phyloP scores from a whole-genome alignment of 35 echinoderm and acorn worm genomes.

The Strongylocentrotus purpuratus region DNA sequence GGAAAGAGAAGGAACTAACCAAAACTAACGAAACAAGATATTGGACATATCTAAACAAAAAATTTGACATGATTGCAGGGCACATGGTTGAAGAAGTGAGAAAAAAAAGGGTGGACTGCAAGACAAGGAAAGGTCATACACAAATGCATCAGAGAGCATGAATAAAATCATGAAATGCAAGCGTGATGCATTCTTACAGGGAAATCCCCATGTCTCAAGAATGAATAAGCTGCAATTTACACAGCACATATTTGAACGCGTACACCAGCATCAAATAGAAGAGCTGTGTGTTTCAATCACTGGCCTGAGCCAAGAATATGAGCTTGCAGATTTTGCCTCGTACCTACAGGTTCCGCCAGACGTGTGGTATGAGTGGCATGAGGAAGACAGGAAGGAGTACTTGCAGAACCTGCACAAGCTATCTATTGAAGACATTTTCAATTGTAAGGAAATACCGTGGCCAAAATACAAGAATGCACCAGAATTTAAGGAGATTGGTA shows the following conservation, averaged over 20 bases:
- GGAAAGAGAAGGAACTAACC: too few relatives aligned
- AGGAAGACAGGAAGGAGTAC: neutral
- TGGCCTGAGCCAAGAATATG: neutral
- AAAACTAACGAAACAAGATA: too few relatives aligned
- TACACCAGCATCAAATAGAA: neutral
- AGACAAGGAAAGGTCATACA: conserved; percentile 37
- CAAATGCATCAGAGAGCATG: conserved; percentile 30
- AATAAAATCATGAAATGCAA: conserved; percentile 19
- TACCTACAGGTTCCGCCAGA: neutral
- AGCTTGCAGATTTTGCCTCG: neutral
- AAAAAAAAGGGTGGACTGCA: neutral
- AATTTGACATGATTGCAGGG: neutral
- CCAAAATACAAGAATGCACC: neutral
- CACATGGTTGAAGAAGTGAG: conserved; percentile 4
- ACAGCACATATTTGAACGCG: neutral
- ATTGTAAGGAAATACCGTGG: neutral
- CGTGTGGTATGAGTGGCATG: neutral
- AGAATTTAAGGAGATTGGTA: neutral
- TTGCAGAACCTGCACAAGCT: neutral
- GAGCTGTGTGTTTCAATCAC: conserved; percentile 4
- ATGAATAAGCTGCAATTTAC: conserved; percentile 16
- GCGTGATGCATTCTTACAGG: conserved; percentile 15
- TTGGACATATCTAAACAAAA: too few relatives aligned
- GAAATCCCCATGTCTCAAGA: neutral
- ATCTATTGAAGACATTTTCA: neutral